Evolutionary conservation across 2,888 invertebrate species (phyloP), one percentile per base, ranked within the genome.

Genomic region (Cyclophora punctaria): DNA sequence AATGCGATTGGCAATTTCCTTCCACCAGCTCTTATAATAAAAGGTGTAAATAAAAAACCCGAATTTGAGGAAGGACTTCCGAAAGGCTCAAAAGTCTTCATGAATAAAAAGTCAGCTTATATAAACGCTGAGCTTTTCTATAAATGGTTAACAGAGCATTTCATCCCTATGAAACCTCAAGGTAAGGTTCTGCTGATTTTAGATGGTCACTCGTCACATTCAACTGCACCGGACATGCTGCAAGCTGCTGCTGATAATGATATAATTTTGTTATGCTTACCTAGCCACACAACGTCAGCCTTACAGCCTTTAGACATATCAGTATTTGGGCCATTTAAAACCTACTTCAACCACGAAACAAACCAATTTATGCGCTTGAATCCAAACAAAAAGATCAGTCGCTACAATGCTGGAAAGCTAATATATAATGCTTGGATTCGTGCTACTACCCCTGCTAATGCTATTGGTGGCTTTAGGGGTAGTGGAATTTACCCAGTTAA

Each of bases 1-100:
- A 78, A 70, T 59, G 76, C 69, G 5, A 64, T 64, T 51, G 71
- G 73, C 3, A 50, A 4, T 40, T 63, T 60, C 46, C 33, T 63
- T 4, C 56, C 58, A 44, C 63, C 59, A 7, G 54, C 42, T 34
- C 33, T 41, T 33, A 60, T 57, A 4, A 55, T 58, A 44, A 60
- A 55, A 46, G 55, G 57, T 1, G 6, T 35, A 33, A 48, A 44
- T 20, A 53, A 53, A 46, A 53, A 53, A 52, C 47, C 49, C 37
- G 56, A 59, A 35, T 62, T 52, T 49, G 52, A 55, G 49, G 58
- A 59, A 47, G 58, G 57, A 33, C 45, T 62, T 50, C 61, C 54
- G 44, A 53, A 53, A 7, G 58, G 58, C 3, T 54, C 59, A 37
- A 35, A 44, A 7, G 44, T 62, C 4, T 50, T 44, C 35, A 57